phyloP scores from a whole-genome alignment of 2,113 vertebrate species.

The Anser cygnoides region DNA sequence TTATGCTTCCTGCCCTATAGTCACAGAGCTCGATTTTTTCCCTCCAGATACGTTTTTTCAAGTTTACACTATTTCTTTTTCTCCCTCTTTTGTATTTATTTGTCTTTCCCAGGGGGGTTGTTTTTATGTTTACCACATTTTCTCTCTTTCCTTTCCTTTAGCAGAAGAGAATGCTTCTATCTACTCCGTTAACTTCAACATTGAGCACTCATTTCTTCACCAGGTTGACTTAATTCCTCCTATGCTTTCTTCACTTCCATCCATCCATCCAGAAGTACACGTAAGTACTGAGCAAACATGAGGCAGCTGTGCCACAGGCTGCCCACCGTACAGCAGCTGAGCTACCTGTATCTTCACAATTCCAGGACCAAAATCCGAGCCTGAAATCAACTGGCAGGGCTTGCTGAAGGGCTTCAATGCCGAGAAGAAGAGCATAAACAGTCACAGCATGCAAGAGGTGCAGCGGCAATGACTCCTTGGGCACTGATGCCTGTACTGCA shows the following conservation, averaged over 20 bases:
- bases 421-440: neutral
- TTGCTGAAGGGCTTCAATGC: neutral
- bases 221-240: neutral
- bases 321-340: neutral
- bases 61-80: neutral
- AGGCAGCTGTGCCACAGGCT: neutral
- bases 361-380: neutral
- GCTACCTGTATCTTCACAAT: neutral
- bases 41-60: accelerated
- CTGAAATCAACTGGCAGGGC: neutral
- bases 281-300: neutral
- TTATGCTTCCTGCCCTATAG: neutral
- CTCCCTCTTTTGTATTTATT: neutral
- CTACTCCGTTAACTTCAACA: neutral
- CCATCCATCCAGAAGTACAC: neutral
- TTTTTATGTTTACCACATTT: neutral
- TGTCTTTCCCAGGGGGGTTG: neutral
- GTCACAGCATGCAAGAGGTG: neutral
- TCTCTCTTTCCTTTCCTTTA: neutral
- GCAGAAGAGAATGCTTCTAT: neutral
- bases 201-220: neutral
- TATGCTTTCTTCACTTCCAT: neutral
- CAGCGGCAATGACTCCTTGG: neutral
- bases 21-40: neutral
- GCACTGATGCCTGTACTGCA: neutral